These are phyloP conservation scores for Cryptocephalus moraei DNA, from an alignment of 2,888 invertebrate genomes.

Conservation along the genomic window DNA sequence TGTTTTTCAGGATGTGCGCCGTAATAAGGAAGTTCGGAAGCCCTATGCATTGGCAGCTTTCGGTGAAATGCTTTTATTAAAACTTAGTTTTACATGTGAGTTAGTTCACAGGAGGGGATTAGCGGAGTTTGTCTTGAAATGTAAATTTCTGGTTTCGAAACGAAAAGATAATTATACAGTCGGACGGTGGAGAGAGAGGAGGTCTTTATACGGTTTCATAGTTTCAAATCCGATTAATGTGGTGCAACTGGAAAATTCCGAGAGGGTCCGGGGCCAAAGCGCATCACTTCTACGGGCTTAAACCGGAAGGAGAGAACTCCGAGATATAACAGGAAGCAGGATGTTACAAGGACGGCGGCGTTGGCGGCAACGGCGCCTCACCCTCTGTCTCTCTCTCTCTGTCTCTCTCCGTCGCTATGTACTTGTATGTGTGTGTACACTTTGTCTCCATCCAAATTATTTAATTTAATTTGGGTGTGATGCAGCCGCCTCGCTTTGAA, in stretches of 20 bases:
- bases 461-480: no score
- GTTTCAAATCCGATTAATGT: conserved; percentile 38
- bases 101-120: conserved; percentile 10
- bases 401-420: no score
- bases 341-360: no score
- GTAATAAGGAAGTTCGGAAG: conserved; percentile 11
- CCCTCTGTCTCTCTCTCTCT: no score
- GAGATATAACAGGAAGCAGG: no score
- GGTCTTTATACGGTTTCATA: conserved; percentile 37
- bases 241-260: conserved; percentile 7
- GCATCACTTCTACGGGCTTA: no score
- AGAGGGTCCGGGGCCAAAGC: no score
- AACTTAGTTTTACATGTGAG: conserved; percentile 24
- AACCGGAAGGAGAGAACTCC: no score
- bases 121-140: conserved; percentile 27
- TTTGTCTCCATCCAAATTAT: no score
- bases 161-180: conserved; percentile 36
- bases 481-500: no score
- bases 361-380: no score
- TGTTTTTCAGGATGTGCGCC: conserved; percentile 2
- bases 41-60: conserved; percentile 7
- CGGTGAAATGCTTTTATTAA: conserved; percentile 9
- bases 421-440: no score
- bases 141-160: conserved; percentile 33
- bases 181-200: conserved; percentile 22